Evolutionary conservation across 1,140 invertebrate species (phyloP).

Genomic region (Lerema accius): DNA sequence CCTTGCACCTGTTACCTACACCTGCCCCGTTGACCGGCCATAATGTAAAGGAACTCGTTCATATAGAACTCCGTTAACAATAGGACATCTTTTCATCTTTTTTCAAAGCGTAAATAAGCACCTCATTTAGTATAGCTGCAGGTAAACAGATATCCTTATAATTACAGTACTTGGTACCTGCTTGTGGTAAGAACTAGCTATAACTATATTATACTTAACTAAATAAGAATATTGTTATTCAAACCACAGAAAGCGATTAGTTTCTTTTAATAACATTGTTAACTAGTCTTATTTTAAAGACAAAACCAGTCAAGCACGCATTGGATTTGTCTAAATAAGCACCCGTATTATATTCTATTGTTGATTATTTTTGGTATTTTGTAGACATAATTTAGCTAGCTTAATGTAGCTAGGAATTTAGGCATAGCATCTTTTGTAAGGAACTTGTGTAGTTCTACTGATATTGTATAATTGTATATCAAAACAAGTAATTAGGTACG

Average conservation of each 20-base stretch:
- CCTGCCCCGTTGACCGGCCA: slow-evolving; percentile 62
- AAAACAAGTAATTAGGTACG: too few relatives aligned
- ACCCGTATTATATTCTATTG: too few relatives aligned
- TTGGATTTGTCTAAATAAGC: too few relatives aligned
- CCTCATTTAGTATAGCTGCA: slow-evolving; percentile 31
- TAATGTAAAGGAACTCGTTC: slow-evolving; percentile 46
- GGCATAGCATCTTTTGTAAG: too few relatives aligned
- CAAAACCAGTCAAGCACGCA: too few relatives aligned
- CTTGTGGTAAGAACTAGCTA: slow-evolving; percentile 10
- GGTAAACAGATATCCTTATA: slow-evolving; percentile 21
- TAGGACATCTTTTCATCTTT: slow-evolving; percentile 37
- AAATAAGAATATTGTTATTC: slow-evolving; percentile 27
- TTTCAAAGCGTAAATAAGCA: slow-evolving; percentile 33
- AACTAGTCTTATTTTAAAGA: neutral
- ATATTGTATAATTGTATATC: too few relatives aligned
- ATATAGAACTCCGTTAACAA: slow-evolving; percentile 45
- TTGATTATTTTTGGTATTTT: too few relatives aligned
- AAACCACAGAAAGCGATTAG: slow-evolving; percentile 18
- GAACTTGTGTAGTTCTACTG: too few relatives aligned
- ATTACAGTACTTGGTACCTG: slow-evolving; percentile 16
- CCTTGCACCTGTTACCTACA: slow-evolving; percentile 64
- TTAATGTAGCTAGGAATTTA: too few relatives aligned
- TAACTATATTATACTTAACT: slow-evolving; percentile 10
- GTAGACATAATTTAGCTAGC: too few relatives aligned
- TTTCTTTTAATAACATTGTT: neutral